phyloP scores from a whole-genome alignment of 2,797 vertebrate genomes.

The Hyperoplus lanceolatus region DNA sequence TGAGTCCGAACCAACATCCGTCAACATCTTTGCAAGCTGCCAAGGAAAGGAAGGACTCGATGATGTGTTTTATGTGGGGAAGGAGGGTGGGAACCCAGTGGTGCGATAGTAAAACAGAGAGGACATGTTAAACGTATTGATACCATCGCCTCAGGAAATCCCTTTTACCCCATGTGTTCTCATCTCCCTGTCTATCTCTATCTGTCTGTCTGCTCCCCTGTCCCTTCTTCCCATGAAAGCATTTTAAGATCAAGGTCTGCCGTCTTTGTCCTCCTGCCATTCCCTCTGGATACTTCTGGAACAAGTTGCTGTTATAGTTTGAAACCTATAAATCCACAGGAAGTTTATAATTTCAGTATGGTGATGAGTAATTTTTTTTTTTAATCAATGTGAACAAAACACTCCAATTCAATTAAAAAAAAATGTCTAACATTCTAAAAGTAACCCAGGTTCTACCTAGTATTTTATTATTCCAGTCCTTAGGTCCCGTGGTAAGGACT shows the following conservation, averaged over 20 bases:
- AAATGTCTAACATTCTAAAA: neutral
- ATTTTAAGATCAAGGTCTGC: constrained; percentile 31
- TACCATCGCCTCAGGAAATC: constrained; percentile 84
- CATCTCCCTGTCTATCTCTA: constrained; percentile 52
- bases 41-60: constrained; percentile 72
- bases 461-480: neutral
- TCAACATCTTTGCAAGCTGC: constrained; percentile 81
- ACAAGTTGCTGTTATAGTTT: constrained; percentile 3
- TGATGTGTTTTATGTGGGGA: constrained; percentile 85
- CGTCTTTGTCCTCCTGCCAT: constrained; percentile 11
- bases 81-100: constrained; percentile 72
- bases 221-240: constrained; percentile 31
- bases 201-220: constrained; percentile 15
- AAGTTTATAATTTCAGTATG: constrained; percentile 3
- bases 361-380: constrained; percentile 5
- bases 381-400: neutral
- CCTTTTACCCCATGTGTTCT: constrained; percentile 74
- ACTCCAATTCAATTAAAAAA: neutral
- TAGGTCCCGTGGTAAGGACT: neutral
- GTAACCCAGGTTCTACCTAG: neutral
- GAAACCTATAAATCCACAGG: constrained; percentile 19
- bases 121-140: constrained; percentile 85
- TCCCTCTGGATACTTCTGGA: constrained; percentile 11
- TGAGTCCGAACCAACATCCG: constrained; percentile 55
- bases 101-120: constrained; percentile 79